Evolutionary conservation across 1,140 invertebrate species (phyloP).

Genomic region (Atopsyche davidsoni): DNA sequence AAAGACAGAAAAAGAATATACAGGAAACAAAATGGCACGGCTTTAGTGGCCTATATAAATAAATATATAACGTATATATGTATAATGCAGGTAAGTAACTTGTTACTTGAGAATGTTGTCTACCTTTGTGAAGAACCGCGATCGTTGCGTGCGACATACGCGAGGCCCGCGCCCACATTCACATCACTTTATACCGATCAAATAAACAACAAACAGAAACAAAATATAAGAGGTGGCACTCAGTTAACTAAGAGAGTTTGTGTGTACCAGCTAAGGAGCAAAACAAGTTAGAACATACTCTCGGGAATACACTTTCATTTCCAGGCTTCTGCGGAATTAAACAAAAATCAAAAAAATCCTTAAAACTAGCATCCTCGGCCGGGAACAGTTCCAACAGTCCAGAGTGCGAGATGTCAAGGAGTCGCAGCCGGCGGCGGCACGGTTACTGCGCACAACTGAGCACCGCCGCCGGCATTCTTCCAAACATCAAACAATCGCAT

Average conservation of each 20-base stretch:
- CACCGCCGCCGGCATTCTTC: no score
- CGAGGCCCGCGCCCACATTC: constrained; percentile 33
- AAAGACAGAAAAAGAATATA: constrained; percentile 28
- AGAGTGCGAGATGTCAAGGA: no score
- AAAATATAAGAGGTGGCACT: constrained; percentile 12
- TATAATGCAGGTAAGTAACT: constrained; percentile 37
- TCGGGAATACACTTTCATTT: constrained; percentile 8
- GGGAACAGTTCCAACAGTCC: no score
- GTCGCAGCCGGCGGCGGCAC: no score
- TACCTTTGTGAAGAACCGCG: constrained; percentile 28
- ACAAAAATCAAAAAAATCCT: constrained; percentile 6
- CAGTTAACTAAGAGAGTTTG: constrained; percentile 7
- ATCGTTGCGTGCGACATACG: constrained; percentile 38
- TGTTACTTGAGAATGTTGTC: constrained; percentile 40
- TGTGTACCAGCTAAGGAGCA: constrained; percentile 14
- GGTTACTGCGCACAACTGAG: no score
- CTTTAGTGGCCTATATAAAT: constrained; percentile 32
- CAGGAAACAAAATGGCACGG: constrained; percentile 26
- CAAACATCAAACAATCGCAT: no score
- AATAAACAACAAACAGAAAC: constrained; percentile 27
- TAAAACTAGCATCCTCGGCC: no score
- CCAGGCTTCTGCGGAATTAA: constrained; percentile 3
- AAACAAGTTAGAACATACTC: constrained; percentile 3
- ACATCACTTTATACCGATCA: constrained; percentile 30
- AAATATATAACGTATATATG: constrained; percentile 31